These are phyloP conservation scores for Cyclophora punctaria DNA, from an alignment of 2,888 invertebrate genomes.

Conservation along the genomic window DNA sequence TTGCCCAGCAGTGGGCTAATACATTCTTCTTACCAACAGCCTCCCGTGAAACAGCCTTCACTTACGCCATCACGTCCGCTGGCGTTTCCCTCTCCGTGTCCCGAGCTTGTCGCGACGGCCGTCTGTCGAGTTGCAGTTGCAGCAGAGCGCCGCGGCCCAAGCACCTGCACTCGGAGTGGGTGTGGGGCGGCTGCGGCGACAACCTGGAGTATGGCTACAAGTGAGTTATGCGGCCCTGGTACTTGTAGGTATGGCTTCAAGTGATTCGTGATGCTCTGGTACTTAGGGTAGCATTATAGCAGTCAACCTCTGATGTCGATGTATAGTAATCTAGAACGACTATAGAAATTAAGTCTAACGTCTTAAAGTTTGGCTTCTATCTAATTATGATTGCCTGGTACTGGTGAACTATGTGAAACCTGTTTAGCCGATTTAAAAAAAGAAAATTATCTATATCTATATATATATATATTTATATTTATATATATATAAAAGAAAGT, in stretches of 20 bases:
- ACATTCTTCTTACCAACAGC: slow-evolving; percentile 58
- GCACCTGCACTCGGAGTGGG: slow-evolving; percentile 92
- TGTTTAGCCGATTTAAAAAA: too few species aligned
- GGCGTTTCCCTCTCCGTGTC: slow-evolving; percentile 92
- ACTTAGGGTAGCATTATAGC: background rate
- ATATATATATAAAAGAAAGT: too few species aligned
- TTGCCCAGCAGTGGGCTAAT: too few species aligned
- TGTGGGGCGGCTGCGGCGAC: slow-evolving; percentile 99
- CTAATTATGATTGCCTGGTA: slow-evolving; percentile 14
- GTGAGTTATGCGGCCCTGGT: slow-evolving; percentile 66
- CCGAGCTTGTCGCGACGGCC: slow-evolving; percentile 92
- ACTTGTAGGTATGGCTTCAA: slow-evolving; percentile 96
- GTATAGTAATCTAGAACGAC: background rate
- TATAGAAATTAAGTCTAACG: background rate
- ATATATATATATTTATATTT: too few species aligned
- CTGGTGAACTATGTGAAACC: background rate
- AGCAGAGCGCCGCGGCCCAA: slow-evolving; percentile 87
- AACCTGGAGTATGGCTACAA: slow-evolving; percentile 97
- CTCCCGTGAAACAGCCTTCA: slow-evolving; percentile 92
- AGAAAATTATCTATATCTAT: too few species aligned
- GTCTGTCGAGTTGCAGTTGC: slow-evolving; percentile 92
- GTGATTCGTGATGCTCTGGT: slow-evolving; percentile 64
- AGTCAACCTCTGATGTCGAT: background rate
- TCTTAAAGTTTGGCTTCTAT: background rate
- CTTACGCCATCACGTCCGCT: slow-evolving; percentile 92